Evolutionary conservation across 2,888 invertebrate species (phyloP).

Genomic region (Eurois occulta): DNA sequence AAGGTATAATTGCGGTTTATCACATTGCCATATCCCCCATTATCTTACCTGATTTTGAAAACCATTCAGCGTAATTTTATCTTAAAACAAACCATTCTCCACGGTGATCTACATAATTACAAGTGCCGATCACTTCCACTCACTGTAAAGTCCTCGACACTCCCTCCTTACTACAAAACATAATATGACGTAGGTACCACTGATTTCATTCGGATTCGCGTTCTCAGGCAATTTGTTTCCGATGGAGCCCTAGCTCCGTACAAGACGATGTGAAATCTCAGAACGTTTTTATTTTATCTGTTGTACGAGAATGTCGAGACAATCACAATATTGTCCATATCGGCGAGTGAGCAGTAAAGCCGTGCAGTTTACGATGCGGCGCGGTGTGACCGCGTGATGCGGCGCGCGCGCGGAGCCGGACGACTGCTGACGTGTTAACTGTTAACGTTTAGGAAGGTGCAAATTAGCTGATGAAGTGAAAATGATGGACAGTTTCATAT

Average conservation of each 20-base stretch:
- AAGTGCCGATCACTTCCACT: not conserved
- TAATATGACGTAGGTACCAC: not conserved
- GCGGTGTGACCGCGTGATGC: not conserved
- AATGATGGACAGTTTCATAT: not conserved
- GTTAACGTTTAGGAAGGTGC: not conserved
- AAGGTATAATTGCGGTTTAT: not conserved
- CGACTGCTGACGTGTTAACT: not conserved
- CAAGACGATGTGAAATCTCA: slow-evolving; percentile 29
- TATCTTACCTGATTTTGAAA: not conserved
- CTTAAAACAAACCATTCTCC: not conserved
- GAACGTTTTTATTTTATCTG: slow-evolving; percentile 43
- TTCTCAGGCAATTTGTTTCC: slow-evolving; percentile 37
- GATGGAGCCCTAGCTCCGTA: slow-evolving; percentile 10
- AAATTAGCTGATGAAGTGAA: not conserved
- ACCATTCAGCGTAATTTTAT: not conserved
- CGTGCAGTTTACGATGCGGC: slow-evolving; percentile 23
- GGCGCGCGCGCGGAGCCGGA: not conserved
- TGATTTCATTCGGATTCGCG: slow-evolving; percentile 13
- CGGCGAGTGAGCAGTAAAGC: slow-evolving; percentile 3
- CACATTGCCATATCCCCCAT: not conserved
- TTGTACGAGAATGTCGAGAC: slow-evolving; percentile 11
- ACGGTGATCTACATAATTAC: slow-evolving; percentile 28
- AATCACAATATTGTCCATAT: slow-evolving; percentile 42
- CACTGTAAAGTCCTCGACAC: slow-evolving; percentile 11
- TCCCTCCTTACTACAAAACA: not conserved